Percentiles rank a stretch among this genome's conserved stretches.
phyloP scores from a whole-genome alignment of 1,140 invertebrate species.

The Pentalonia nigronervosa region DNA sequence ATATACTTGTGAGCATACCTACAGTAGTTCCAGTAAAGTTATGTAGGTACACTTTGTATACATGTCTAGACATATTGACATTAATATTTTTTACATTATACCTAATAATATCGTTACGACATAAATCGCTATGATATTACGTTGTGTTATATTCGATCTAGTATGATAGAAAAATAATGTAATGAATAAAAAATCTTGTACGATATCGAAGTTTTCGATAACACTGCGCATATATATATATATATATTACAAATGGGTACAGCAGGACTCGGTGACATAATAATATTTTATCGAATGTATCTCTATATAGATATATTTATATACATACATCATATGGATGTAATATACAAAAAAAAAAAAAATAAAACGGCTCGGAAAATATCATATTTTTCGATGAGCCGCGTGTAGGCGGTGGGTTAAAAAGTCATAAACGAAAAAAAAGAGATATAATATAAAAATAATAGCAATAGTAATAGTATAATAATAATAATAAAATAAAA shows the following conservation, averaged over 20 bases:
- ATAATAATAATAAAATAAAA: background rate
- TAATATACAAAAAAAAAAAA: no score
- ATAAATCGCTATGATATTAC: background rate
- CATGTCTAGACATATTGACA: no score
- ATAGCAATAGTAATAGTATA: background rate
- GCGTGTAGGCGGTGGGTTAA: background rate
- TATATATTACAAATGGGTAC: background rate
- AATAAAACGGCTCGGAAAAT: background rate
- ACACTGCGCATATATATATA: background rate
- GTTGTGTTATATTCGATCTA: no score
- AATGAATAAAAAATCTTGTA: background rate
- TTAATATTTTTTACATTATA: no score
- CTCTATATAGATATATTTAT: background rate
- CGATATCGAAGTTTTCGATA: background rate
- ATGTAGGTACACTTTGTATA: no score
- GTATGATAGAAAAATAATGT: background rate
- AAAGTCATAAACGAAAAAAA: conserved; percentile 28
- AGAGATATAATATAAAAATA: background rate
- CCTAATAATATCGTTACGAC: background rate
- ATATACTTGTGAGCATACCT: background rate
- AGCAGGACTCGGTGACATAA: background rate
- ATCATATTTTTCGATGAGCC: background rate
- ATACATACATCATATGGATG: background rate
- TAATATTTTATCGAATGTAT: background rate
- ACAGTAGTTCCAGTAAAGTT: background rate